Conservation (phyloP, 2,888 invertebrate species). For the Arge pagana region DNA sequence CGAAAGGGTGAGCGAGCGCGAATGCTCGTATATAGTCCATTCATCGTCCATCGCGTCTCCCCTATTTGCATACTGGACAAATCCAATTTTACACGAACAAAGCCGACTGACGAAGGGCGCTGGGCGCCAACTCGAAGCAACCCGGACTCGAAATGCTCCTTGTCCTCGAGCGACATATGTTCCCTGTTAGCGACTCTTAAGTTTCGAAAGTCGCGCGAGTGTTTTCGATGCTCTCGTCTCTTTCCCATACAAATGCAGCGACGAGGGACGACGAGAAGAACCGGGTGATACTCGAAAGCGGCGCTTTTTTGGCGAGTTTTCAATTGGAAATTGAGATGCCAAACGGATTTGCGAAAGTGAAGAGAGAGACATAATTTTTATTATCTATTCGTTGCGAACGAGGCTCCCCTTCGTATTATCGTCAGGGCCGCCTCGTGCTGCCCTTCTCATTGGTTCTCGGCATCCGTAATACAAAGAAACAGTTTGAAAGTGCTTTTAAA, state of each 20-base stretch:
- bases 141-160: conserved; percentile 19
- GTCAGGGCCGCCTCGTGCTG: too few species aligned
- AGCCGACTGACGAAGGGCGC: conserved; percentile 29
- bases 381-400: too few species aligned
- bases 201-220: background rate
- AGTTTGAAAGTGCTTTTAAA: background rate
- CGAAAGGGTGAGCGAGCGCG: background rate
- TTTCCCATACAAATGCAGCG: background rate
- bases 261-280: background rate
- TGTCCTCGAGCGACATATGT: conserved; percentile 18
- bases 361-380: too few species aligned
- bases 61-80: conserved; percentile 46
- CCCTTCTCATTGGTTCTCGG: background rate
- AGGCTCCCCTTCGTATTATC: too few species aligned
- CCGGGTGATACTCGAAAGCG: background rate
- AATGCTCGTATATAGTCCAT: background rate
- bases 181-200: conserved; percentile 13
- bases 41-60: conserved; percentile 27
- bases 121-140: conserved; percentile 21
- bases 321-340: conserved; percentile 3
- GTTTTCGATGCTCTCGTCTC: conserved; percentile 1
- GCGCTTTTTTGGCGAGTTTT: conserved; percentile 2
- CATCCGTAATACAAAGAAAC: background rate
- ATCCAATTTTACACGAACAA: conserved; percentile 43
- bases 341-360: too few species aligned